Evolutionary conservation across 2,888 invertebrate genomes (phyloP).

Genomic region (Vandiemenella viatica): DNA sequence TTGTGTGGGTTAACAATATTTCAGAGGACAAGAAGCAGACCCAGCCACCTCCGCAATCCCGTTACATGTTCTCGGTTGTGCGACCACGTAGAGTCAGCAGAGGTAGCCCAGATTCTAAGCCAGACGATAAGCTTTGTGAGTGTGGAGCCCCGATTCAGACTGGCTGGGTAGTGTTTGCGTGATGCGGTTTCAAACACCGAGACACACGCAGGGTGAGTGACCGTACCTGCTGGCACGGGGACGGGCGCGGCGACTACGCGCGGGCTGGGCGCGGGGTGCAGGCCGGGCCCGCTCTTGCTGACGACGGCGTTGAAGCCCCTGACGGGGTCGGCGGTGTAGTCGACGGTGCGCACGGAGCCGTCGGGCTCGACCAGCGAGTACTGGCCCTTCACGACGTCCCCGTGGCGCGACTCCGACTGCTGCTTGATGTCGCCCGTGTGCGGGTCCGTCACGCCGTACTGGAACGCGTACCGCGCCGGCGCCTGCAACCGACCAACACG

Average conservation of each 20-base stretch:
- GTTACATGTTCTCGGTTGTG: too few species aligned
- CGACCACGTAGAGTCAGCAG: too few species aligned
- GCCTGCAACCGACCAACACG: conserved; percentile 4
- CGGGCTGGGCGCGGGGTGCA: conserved; percentile 27
- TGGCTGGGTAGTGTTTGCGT: too few species aligned
- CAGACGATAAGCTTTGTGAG: too few species aligned
- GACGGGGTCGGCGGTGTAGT: conserved; percentile 42
- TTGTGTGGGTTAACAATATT: too few species aligned
- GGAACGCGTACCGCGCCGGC: conserved; percentile 10
- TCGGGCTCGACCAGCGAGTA: conserved; percentile 38
- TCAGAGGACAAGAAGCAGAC: too few species aligned
- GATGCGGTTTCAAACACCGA: too few species aligned
- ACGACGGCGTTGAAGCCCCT: conserved; percentile 43
- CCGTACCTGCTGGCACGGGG: too few species aligned
- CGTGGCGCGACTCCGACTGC: conserved; percentile 46
- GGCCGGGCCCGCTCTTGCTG: conserved; percentile 35
- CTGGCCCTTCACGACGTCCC: conserved; percentile 45
- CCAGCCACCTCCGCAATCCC: too few species aligned
- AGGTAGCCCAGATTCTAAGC: too few species aligned
- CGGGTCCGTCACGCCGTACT: conserved; percentile 12
- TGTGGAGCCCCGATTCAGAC: too few species aligned
- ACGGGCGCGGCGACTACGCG: conserved; percentile 2
- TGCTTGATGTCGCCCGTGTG: conserved; percentile 42
- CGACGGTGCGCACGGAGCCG: conserved; percentile 36
- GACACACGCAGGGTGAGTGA: too few species aligned